phyloP scores from a whole-genome alignment of 2,888 invertebrate species.

The Dexiosoma caninum region DNA sequence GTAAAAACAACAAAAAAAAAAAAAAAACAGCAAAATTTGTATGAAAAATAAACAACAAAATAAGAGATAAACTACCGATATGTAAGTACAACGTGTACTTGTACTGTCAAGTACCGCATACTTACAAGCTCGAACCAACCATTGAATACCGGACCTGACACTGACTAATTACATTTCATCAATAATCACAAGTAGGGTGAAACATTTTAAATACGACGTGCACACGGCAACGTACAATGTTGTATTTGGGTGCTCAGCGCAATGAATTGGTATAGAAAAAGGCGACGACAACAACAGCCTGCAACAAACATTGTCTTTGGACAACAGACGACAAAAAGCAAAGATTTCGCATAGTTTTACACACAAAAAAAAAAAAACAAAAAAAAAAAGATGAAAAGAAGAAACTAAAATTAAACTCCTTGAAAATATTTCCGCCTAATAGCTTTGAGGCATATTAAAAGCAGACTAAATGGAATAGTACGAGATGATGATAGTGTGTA shows the following conservation, averaged over 20 bases:
- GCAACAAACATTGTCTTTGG: slow-evolving; percentile 4
- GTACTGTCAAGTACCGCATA: not conserved
- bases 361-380: slow-evolving; percentile 17
- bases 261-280: slow-evolving; percentile 40
- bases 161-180: slow-evolving; percentile 71
- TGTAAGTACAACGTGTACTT: slow-evolving; percentile 41
- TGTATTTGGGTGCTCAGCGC: slow-evolving; percentile 34
- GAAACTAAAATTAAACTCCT: slow-evolving; percentile 43
- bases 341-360: slow-evolving; percentile 43
- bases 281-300: slow-evolving; percentile 41
- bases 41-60: not conserved
- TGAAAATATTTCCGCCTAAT: slow-evolving; percentile 60
- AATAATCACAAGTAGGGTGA: slow-evolving; percentile 63
- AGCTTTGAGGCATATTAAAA: slow-evolving; percentile 55
- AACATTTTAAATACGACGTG: slow-evolving; percentile 47
- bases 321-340: slow-evolving; percentile 31
- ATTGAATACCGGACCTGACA: slow-evolving; percentile 66
- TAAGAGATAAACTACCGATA: slow-evolving; percentile 22
- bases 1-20: not conserved
- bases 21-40: no score
- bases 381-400: no score
- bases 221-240: not conserved
- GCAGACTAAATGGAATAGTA: slow-evolving; percentile 29
- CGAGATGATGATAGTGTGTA: not conserved
- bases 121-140: slow-evolving; percentile 8